These are phyloP conservation scores for Thumatha senex DNA, from an alignment of 2,888 invertebrate genomes.

Conservation along the genomic window DNA sequence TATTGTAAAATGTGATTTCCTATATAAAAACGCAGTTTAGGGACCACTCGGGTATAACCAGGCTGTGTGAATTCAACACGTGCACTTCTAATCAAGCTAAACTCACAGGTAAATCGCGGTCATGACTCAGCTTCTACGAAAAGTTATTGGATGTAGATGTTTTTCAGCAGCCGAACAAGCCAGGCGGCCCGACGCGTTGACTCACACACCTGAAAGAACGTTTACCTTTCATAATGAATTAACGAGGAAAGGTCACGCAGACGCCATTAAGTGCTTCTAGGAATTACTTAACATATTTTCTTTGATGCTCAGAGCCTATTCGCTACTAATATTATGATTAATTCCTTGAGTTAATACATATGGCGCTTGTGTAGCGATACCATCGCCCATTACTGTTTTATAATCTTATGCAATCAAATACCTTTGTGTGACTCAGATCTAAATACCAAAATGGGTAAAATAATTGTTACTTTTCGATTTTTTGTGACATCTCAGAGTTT, in stretches of 20 bases:
- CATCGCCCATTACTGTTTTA: too few species aligned
- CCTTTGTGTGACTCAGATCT: too few species aligned
- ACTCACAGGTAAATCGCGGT: neutral
- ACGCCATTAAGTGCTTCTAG: constrained; percentile 9
- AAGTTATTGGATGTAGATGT: constrained; percentile 16
- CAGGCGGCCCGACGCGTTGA: constrained; percentile 21
- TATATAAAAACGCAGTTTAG: too few species aligned
- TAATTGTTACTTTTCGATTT: too few species aligned
- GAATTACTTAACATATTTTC: constrained; percentile 9
- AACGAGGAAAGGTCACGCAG: constrained; percentile 26
- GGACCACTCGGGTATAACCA: too few species aligned
- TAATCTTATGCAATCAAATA: too few species aligned
- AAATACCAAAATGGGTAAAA: too few species aligned
- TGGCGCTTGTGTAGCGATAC: neutral
- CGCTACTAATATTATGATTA: constrained; percentile 1
- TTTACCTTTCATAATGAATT: constrained; percentile 26
- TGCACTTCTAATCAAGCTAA: neutral
- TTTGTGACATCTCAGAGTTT: too few species aligned
- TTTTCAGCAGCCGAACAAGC: constrained; percentile 4
- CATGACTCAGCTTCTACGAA: constrained; percentile 33
- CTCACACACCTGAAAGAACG: constrained; percentile 15
- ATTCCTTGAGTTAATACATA: too few species aligned
- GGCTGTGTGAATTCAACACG: neutral
- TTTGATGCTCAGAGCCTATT: neutral
- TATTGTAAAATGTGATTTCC: too few species aligned